Base-by-base conservation (phyloP, 2,113 vertebrate genomes). In the Nycticorax nycticorax region DNA sequence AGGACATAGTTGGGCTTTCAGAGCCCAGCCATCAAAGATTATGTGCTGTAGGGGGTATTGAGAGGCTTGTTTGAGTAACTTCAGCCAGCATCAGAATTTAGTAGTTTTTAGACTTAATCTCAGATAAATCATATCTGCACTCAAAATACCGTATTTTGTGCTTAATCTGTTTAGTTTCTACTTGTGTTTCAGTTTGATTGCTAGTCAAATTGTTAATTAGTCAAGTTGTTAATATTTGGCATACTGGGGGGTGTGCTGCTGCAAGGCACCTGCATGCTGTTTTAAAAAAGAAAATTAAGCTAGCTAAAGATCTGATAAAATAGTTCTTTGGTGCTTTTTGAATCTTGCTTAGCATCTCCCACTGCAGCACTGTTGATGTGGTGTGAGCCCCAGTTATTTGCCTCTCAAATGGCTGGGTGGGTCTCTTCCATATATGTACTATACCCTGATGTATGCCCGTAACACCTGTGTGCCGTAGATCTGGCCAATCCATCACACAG, bases 401-500 rank as follows among this genome's bases (percentile, higher is more conserved):
- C n/a, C 30, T 63, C 27, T 78, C 74, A 74, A 71, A 22, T 33
- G 76, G 32, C 68, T 89, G 83, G 14, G 33, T 32, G 28, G n/a
- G 14, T 43, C 17, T 91, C 47, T 87, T 60, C 35, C 27, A 18
- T 56, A 1, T 7, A 1, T 12, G 26, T 14, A 14, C 28, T 6
- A 2, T 17, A 21, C 59, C 15, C 55, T 74, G 59, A 28, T n/a
- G 39, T 35, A 32, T 45, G 27, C 66, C 23, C 0, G 0, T 33
- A 26, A 9, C 21, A 48, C 26, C 37, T 0, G 1, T 6, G n/a
- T 3, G 3, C 62, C 15, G 14, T 5, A 16, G 15, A 19, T 22
- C 39, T 89, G 77, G 39, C 35, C 56, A 33, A 56, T 9, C 15
- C 16, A 4, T 15, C 0, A 6, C n/a, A 10, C 19, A 23, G 86